phyloP scores from a whole-genome alignment of 1,140 invertebrate genomes.

The Spodoptera frugiperda region DNA sequence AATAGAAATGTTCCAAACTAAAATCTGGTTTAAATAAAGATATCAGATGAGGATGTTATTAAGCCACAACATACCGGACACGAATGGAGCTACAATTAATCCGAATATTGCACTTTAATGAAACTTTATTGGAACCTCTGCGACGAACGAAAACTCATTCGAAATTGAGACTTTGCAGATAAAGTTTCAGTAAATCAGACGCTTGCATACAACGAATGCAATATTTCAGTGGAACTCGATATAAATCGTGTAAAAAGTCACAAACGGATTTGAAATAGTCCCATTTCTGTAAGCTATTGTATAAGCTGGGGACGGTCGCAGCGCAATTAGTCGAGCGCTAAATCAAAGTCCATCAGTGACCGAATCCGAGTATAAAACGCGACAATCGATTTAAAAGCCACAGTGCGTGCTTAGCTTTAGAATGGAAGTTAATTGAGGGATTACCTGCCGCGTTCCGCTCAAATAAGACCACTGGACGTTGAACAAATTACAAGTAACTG shows the following conservation, averaged over 20 bases:
- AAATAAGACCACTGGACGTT: constrained; percentile 38
- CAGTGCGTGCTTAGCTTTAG: constrained; percentile 47
- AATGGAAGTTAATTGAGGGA: constrained; percentile 52
- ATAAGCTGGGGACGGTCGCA: constrained; percentile 27
- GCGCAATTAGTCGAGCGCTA: constrained; percentile 45
- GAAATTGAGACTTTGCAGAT: constrained; percentile 1
- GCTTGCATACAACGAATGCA: constrained; percentile 11
- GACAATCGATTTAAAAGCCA: constrained; percentile 51
- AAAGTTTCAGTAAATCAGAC: constrained; percentile 17
- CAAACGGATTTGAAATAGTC: constrained; percentile 11
- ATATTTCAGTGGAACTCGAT: constrained; percentile 24
- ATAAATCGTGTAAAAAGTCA: constrained; percentile 6
- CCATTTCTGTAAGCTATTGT: constrained; percentile 40
- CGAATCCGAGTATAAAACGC: constrained; percentile 46
- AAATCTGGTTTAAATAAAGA: neutral
- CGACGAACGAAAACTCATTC: constrained; percentile 26
- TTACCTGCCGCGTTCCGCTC: constrained; percentile 45
- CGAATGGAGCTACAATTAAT: constrained; percentile 15
- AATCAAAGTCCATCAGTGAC: constrained; percentile 51
- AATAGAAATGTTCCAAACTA: constrained; percentile 14
- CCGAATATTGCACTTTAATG: constrained; percentile 30
- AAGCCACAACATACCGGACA: constrained; percentile 10
- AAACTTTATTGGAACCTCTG: constrained; percentile 26
- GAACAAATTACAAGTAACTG: constrained; percentile 34
- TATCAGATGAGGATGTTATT: constrained; percentile 3